These are phyloP conservation scores for Autographa pulchrina DNA, from an alignment of 2,888 invertebrate genomes.

Conservation along the genomic window DNA sequence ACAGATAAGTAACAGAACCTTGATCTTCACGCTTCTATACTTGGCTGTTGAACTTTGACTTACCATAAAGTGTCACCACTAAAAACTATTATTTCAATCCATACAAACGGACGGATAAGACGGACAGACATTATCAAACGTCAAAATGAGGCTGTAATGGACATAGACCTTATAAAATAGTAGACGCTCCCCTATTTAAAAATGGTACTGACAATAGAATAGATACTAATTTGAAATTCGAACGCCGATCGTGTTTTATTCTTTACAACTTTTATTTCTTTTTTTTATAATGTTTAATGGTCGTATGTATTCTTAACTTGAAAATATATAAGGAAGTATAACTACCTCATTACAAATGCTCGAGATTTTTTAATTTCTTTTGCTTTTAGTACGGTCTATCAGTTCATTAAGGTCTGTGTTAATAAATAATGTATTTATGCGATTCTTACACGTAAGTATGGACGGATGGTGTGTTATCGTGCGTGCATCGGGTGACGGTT, in stretches of 20 bases:
- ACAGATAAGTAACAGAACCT: no score
- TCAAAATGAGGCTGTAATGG: constrained; percentile 1
- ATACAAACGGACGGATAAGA: not conserved
- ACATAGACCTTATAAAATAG: not conserved
- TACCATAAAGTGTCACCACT: not conserved
- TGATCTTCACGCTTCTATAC: no score
- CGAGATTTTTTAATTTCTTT: not conserved
- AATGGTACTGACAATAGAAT: no score
- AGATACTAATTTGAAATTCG: no score
- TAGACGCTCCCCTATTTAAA: not conserved
- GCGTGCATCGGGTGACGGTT: constrained; percentile 12
- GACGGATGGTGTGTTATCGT: constrained; percentile 7
- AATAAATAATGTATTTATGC: constrained; percentile 1
- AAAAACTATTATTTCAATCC: not conserved
- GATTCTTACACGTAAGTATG: constrained; percentile 4
- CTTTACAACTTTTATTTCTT: no score
- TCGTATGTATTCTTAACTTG: no score
- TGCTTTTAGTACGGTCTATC: not conserved
- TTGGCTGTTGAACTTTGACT: no score
- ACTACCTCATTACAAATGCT: no score
- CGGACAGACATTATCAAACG: constrained; percentile 5
- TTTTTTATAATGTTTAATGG: no score
- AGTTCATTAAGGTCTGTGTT: not conserved
- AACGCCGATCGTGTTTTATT: no score
- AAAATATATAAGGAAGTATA: no score